These are phyloP conservation scores for Ciconia maguari DNA, from an alignment of 2,113 vertebrate species.

Conservation along the genomic window DNA sequence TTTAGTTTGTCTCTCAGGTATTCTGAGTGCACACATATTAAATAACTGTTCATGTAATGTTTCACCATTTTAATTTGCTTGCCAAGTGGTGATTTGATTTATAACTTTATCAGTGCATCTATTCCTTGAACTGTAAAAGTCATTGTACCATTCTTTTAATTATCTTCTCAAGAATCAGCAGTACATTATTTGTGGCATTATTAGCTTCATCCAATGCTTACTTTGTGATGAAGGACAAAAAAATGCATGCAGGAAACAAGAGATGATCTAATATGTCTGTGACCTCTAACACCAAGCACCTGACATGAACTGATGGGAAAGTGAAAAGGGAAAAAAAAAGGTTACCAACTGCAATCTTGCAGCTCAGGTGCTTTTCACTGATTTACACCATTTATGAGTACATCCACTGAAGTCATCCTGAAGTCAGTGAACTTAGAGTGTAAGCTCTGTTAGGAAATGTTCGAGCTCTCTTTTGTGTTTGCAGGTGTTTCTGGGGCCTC, in stretches of 20 bases:
- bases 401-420: background rate
- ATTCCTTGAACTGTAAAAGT: background rate
- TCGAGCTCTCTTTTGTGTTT: background rate
- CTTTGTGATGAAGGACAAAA: background rate
- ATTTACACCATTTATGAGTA: background rate
- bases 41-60: background rate
- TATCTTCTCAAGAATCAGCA: constrained; percentile 2
- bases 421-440: background rate
- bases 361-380: background rate
- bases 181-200: background rate
- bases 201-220: background rate
- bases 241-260: background rate
- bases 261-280: background rate
- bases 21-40: background rate
- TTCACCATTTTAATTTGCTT: background rate
- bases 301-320: background rate
- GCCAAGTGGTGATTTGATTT: background rate
- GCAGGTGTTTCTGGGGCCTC: background rate
- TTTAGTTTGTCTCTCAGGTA: background rate
- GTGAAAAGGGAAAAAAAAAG: background rate
- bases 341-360: background rate
- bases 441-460: background rate
- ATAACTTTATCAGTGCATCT: background rate
- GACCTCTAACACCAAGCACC: background rate
- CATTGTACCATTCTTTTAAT: background rate